Evolutionary conservation across 2,888 invertebrate species (phyloP).

Genomic region (Serripes groenlandicus): DNA sequence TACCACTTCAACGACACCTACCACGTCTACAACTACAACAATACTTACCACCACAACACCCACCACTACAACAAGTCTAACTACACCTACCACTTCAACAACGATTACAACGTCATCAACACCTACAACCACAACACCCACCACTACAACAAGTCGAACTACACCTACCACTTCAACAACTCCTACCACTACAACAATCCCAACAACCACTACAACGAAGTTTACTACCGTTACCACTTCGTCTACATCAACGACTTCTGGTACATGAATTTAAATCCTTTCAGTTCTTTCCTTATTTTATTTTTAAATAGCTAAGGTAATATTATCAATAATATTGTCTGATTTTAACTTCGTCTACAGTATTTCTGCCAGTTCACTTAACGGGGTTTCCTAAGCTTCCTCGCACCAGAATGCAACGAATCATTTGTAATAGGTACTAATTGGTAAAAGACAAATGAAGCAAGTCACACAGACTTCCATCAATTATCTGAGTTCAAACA

Average conservation of each 20-base stretch:
- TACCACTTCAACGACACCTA: not conserved
- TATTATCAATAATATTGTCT: too few relatives aligned
- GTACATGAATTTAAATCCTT: too few relatives aligned
- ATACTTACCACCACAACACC: not conserved
- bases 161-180: not conserved
- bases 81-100: not conserved
- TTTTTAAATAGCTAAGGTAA: too few relatives aligned
- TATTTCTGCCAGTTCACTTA: too few relatives aligned
- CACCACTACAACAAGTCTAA: not conserved
- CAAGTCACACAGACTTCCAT: too few relatives aligned
- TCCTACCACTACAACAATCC: not conserved
- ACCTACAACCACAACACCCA: not conserved
- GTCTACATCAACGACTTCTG: not conserved
- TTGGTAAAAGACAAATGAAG: too few relatives aligned
- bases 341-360: too few relatives aligned
- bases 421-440: too few relatives aligned
- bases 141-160: not conserved
- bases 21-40: not conserved
- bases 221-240: not conserved
- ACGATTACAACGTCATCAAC: not conserved
- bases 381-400: too few relatives aligned
- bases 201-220: not conserved
- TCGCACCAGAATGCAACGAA: too few relatives aligned
- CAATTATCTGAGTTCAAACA: too few relatives aligned
- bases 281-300: too few relatives aligned